Conservation (phyloP, 1,140 invertebrate genomes). For the Aphelenchoides besseyi region DNA sequence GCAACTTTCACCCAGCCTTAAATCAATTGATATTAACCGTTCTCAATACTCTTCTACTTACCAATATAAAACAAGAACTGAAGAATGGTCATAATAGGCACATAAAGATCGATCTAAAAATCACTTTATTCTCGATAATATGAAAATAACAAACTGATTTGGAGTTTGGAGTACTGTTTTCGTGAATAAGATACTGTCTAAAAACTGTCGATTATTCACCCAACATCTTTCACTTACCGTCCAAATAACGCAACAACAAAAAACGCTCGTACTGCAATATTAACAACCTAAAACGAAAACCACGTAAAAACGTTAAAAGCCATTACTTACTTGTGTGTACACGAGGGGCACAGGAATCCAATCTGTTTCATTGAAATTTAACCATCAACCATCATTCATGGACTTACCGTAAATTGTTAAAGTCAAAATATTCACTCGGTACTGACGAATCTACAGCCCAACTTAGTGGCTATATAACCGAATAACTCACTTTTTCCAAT, state of each 20-base stretch:
- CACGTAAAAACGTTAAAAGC: slow-evolving; percentile 2
- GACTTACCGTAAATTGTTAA: slow-evolving; percentile 56
- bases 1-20: slow-evolving; percentile 51
- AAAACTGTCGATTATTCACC: too few relatives aligned
- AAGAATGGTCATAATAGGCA: slow-evolving; percentile 57
- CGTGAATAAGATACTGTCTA: slow-evolving; percentile 47
- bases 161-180: slow-evolving; percentile 12
- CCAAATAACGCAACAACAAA: slow-evolving; percentile 56
- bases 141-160: too few relatives aligned
- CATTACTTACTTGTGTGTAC: slow-evolving; percentile 53
- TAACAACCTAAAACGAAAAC: slow-evolving; percentile 22
- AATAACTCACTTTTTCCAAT: slow-evolving; percentile 55
- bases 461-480: too few relatives aligned
- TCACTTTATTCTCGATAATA: too few relatives aligned
- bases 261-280: slow-evolving; percentile 46
- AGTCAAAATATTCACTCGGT: slow-evolving; percentile 54
- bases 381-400: slow-evolving; percentile 49
- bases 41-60: too few relatives aligned
- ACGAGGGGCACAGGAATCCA: slow-evolving; percentile 39
- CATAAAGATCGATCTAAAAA: slow-evolving; percentile 52
- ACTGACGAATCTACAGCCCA: slow-evolving; percentile 54
- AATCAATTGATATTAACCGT: too few relatives aligned
- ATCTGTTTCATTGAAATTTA: slow-evolving; percentile 34
- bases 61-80: slow-evolving; percentile 53
- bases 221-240: slow-evolving; percentile 22